Evolutionary conservation across 30 jellyfish, hydroid and myxozoan species (phyloP).

Genomic region (Hydractinia echinata): DNA sequence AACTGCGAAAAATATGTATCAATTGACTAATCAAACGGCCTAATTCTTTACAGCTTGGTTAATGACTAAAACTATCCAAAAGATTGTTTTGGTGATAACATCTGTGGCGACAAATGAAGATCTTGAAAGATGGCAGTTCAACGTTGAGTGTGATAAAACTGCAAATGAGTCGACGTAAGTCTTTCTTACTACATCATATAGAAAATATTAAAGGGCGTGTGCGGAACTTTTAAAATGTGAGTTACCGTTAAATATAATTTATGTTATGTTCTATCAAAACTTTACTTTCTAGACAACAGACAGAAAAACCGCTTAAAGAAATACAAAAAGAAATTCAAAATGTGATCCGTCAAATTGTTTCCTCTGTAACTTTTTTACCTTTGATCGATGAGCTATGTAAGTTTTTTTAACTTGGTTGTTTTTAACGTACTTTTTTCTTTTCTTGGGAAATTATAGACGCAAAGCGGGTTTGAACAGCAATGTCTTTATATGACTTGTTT

Average conservation of each 20-base stretch:
- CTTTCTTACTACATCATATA: not conserved
- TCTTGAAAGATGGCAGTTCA: slow-evolving; percentile 92
- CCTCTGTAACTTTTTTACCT: slow-evolving; percentile 78
- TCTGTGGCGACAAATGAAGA: slow-evolving; percentile 65
- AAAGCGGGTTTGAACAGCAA: too few species aligned
- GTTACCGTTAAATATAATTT: too few species aligned
- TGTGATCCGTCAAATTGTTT: slow-evolving; percentile 77
- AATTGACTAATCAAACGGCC: not conserved
- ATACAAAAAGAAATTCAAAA: slow-evolving; percentile 68
- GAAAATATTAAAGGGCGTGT: too few species aligned
- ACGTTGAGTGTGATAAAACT: slow-evolving; percentile 39
- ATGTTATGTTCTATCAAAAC: too few species aligned
- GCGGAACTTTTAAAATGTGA: too few species aligned
- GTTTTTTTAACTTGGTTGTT: not conserved
- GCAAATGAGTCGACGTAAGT: slow-evolving; percentile 37
- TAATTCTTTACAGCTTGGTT: slow-evolving; percentile 59
- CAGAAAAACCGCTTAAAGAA: slow-evolving; percentile 60
- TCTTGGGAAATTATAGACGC: not conserved
- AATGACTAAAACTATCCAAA: slow-evolving; percentile 55
- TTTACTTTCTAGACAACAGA: not conserved
- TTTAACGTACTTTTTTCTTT: not conserved
- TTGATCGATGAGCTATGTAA: slow-evolving; percentile 24
- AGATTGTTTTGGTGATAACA: slow-evolving; percentile 65
- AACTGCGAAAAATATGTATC: too few species aligned
- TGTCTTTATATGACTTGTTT: too few species aligned